A percentile compares a stretch with the other conserved stretches of the same genome.
Evolutionary conservation across 2,113 vertebrate genomes (phyloP).

Genomic region (Pluvialis apricaria): DNA sequence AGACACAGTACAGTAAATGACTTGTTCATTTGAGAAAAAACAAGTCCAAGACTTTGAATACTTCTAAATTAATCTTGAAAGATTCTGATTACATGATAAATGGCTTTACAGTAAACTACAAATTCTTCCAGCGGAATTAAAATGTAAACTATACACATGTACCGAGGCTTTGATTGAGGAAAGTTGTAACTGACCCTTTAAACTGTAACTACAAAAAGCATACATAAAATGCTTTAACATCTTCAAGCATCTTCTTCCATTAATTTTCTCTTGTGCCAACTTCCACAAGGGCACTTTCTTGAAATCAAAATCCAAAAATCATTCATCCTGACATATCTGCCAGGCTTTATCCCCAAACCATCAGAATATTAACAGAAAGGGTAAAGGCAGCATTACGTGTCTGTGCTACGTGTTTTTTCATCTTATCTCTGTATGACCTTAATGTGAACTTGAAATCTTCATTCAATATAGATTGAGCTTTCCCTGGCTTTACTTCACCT

Average conservation of each 20-base stretch:
- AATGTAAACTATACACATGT: not conserved
- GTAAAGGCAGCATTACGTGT: not conserved
- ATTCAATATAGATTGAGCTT: not conserved
- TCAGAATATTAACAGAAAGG: slow-evolving; percentile 12
- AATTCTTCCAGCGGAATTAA: not conserved
- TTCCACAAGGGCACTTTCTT: not conserved
- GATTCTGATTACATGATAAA: not conserved
- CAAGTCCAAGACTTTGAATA: not conserved
- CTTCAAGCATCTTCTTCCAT: not conserved
- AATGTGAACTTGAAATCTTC: not conserved
- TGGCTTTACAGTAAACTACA: not conserved
- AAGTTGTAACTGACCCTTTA: not conserved
- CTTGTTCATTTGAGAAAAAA: not conserved
- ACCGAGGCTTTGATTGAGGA: not conserved
- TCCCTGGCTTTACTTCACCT: slow-evolving; percentile 2
- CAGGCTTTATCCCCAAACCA: not conserved
- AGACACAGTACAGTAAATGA: not conserved
- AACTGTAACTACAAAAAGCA: not conserved
- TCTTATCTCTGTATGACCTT: slow-evolving; percentile 1
- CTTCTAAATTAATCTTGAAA: not conserved
- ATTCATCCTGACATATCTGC: not conserved
- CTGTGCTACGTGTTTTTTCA: not conserved
- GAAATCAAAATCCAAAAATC: slow-evolving; percentile 42
- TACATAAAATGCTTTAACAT: not conserved
- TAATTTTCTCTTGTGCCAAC: not conserved